Base-by-base conservation (phyloP, 2,113 vertebrate genomes). In the Silurus meridionalis region DNA sequence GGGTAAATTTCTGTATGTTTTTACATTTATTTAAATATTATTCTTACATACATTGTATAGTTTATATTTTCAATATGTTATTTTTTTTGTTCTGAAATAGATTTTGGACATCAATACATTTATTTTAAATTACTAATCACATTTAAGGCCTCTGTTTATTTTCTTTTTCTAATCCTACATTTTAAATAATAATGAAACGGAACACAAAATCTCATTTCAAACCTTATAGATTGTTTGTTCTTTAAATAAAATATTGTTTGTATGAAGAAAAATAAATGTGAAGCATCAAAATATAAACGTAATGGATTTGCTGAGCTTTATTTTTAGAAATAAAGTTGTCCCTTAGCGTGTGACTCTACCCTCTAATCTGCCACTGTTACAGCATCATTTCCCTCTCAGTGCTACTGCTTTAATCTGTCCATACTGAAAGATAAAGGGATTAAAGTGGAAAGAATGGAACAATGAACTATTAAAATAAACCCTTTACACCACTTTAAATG, bases 341-440 rank as follows among this genome's bases (percentile, higher is more conserved):
- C 78, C 66, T 58, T 28, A 83, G 21, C 5, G 52, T 85, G 82
- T 85, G 66, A 85, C 80, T 87, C 90, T 93, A 89, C 92, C 80
- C 74, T 55, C 23, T 93, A 94, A 93, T 93, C 92, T 78, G 75
- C 17, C 23, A 69, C 71, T 21, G 84, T 79, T 84, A 64, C 37
- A 46, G 53, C 52, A 89, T 58, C 15, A n/a, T 75, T 63, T 85
- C 28, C 87, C 37, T 17, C n/a, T 84, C 50, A 83, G 23, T 72
- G 37, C 63, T 15, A 83, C 25, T 23, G 13, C 64, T 14, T 52
- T 86, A 69, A 89, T 87, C 83, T 85, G 58, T 25, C 46, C 69
- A 53, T 19, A 21, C n/a, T 17, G 58, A 80, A 80, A 77, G 85
- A 80, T 80, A 85, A 80, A 58, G n/a, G 46, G 78, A 86, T 86